Evolutionary conservation across 92 coral and sea anemone species (phyloP), one percentile per base, ranked within the genome.

Genomic region (Virgularia gustaviana): DNA sequence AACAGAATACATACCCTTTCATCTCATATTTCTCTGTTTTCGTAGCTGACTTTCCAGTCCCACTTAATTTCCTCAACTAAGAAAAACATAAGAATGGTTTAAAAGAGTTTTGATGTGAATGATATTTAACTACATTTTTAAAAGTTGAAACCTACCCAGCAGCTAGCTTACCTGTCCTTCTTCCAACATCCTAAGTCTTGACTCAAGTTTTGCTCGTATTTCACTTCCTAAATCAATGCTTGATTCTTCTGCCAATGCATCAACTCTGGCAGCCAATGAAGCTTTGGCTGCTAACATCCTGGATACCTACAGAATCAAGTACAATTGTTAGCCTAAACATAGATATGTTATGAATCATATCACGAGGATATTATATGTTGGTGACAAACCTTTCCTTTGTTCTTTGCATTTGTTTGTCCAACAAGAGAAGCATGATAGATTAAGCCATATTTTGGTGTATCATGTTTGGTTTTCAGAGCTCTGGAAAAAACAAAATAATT

Each of bases 251-350:
- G 94, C 99, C 24, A 94, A 88, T 25, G 99, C 99, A 78, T 94
- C 99, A 6, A 94, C 99, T 32, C 99, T 79, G 4, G 85, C 88
- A 9, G 99, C 99, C 29, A 94, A 86, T 16, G 99, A 89, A 0
- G 96, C 89, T 37, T 94, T 94, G 27, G 99, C 99, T 33, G 96
- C 99, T 32, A 94, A 67, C 99, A 94, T 94, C 44, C 99, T 83
- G 9, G 99, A 87, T 34, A 94, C 86, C 99, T 94, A 79, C 20
- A 57, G 4, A 27, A 57, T 16, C 22, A 65, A 41, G 23, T 49
- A 2, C 59, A 61, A 23, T n/a, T 23, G 18, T 41, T 16, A 34
- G 38, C 23, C 11, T 10, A 51, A 9, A 33, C 4, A 49, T 9
- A 18, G 4, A 20, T 65, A 0, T 29, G 51, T 10, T 22, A 63